These are phyloP conservation scores for Hydrotaea diabolus DNA, from an alignment of 2,888 invertebrate species.

Conservation along the genomic window DNA sequence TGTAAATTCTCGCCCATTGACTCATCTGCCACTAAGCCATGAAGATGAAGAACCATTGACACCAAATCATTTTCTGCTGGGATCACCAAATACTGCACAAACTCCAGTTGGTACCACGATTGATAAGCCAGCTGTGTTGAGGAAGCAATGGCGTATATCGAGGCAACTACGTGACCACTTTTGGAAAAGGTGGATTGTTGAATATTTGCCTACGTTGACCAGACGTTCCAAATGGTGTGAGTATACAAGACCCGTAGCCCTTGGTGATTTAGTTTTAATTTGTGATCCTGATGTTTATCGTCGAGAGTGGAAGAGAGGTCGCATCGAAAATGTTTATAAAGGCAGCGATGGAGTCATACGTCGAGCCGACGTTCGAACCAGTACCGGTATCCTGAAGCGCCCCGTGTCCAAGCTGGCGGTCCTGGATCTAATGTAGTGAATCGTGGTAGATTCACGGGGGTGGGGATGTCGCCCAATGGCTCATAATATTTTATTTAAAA, in stretches of 20 bases:
- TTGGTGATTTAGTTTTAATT: constrained; percentile 60
- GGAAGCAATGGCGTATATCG: constrained; percentile 3
- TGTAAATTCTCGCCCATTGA: constrained; percentile 55
- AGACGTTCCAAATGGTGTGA: constrained; percentile 50
- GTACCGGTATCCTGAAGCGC: too few species aligned
- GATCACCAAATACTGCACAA: constrained; percentile 24
- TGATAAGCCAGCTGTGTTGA: constrained; percentile 2
- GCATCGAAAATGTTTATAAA: constrained; percentile 40
- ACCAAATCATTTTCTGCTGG: constrained; percentile 36
- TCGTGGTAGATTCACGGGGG: constrained; percentile 36
- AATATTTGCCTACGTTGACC: constrained; percentile 56
- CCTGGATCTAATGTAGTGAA: constrained; percentile 79
- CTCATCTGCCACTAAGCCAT: constrained; percentile 43
- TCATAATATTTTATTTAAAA: too few species aligned
- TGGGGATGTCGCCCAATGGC: constrained; percentile 21
- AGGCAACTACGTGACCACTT: too few species aligned
- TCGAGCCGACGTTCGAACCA: constrained; percentile 61
- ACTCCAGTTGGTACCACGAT: background rate
- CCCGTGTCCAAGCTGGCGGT: constrained; percentile 71
- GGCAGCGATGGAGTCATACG: constrained; percentile 50
- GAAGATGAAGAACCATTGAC: constrained; percentile 44
- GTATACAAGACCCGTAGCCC: too few species aligned
- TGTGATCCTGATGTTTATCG: constrained; percentile 55
- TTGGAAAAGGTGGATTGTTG: constrained; percentile 56
- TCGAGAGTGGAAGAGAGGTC: constrained; percentile 59